Percentiles rank a stretch among this genome's conserved stretches.
Conservation (phyloP, 2,888 invertebrate genomes). For the Cataglyphis albicans region DNA sequence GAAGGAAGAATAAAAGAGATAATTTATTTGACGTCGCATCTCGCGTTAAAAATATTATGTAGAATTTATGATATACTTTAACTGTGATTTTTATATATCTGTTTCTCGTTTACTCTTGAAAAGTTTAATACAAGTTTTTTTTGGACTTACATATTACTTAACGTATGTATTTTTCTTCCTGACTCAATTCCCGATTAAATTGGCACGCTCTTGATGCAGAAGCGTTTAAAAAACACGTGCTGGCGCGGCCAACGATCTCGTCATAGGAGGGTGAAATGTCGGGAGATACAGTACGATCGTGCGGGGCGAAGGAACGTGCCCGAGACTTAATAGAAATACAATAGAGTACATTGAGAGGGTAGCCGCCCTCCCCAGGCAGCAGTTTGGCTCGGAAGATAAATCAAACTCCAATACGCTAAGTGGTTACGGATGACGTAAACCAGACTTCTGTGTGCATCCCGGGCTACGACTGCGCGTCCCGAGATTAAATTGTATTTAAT, state of each 20-base stretch:
- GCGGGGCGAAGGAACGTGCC: slow-evolving; percentile 67
- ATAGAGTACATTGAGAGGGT: slow-evolving; percentile 80
- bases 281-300: slow-evolving; percentile 69
- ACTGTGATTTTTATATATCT: neutral
- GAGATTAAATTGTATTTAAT: slow-evolving; percentile 85
- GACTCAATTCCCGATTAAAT: slow-evolving; percentile 27
- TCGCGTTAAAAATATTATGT: neutral
- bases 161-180: neutral
- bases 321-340: slow-evolving; percentile 84
- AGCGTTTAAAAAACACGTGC: slow-evolving; percentile 54
- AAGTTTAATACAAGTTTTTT: neutral
- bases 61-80: slow-evolving; percentile 4
- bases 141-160: neutral
- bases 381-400: slow-evolving; percentile 84
- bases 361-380: slow-evolving; percentile 81
- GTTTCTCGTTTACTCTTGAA: neutral
- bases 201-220: slow-evolving; percentile 10
- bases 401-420: slow-evolving; percentile 86
- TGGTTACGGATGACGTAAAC: slow-evolving; percentile 85
- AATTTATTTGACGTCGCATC: slow-evolving; percentile 22
- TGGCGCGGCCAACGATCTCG: slow-evolving; percentile 35
- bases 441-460: slow-evolving; percentile 77
- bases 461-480: slow-evolving; percentile 60
- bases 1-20: slow-evolving; percentile 3
- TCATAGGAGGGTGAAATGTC: slow-evolving; percentile 45